Conservation (phyloP, 1,140 invertebrate species). For the Agrypnia vestita region DNA sequence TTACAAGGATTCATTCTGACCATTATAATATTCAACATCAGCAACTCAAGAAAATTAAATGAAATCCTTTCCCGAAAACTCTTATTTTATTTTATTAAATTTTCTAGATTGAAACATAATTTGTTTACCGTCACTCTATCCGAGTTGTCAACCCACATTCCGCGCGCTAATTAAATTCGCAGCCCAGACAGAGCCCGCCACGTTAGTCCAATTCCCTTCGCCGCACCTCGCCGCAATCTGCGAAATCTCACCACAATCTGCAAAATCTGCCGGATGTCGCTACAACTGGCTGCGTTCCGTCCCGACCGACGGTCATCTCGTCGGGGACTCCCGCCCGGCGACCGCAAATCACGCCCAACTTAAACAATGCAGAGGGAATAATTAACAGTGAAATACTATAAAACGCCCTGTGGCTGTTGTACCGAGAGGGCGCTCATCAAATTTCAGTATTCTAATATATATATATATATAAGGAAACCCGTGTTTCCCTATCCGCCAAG, state of each 20-base stretch:
- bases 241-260: constrained; percentile 25
- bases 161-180: constrained; percentile 32
- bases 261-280: constrained; percentile 13
- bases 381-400: too few species aligned
- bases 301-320: background rate
- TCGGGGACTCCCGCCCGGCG: background rate
- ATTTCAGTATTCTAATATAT: too few species aligned
- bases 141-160: constrained; percentile 16
- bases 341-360: constrained; percentile 1
- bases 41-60: too few species aligned
- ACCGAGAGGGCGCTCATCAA: too few species aligned
- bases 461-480: too few species aligned
- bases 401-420: too few species aligned
- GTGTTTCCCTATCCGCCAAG: too few species aligned
- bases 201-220: background rate
- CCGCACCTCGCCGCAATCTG: constrained; percentile 19
- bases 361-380: too few species aligned
- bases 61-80: too few species aligned
- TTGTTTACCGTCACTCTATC: constrained; percentile 3
- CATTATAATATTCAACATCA: too few species aligned
- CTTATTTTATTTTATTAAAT: too few species aligned
- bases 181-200: constrained; percentile 3
- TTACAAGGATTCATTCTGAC: too few species aligned
- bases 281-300: background rate
- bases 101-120: background rate